Percentiles rank a stretch among this genome's conserved stretches.
Evolutionary conservation across 2,113 vertebrate species (phyloP).

Genomic region (Nothobranchius kuhntae): DNA sequence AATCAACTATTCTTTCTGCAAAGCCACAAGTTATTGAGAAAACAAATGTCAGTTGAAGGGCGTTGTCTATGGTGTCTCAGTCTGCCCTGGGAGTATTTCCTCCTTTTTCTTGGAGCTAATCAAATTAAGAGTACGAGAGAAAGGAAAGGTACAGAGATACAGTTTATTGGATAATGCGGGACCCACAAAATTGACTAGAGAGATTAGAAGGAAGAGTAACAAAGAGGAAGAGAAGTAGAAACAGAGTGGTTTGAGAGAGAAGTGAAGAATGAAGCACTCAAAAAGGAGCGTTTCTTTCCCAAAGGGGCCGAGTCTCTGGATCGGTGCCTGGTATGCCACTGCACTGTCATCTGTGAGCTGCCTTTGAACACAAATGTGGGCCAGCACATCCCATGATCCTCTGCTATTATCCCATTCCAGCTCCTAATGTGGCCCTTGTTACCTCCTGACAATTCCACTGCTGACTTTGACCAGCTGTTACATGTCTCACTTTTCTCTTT

Average conservation of each 20-base stretch:
- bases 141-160: conserved; percentile 38
- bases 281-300: conserved; percentile 36
- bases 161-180: conserved; percentile 51
- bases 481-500: conserved; percentile 7
- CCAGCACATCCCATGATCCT: conserved; percentile 59
- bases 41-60: conserved; percentile 78
- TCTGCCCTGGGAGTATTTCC: conserved; percentile 58
- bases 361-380: conserved; percentile 53
- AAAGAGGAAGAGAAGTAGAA: conserved; percentile 41
- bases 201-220: conserved; percentile 39
- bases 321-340: conserved; percentile 46
- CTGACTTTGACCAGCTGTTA: conserved; percentile 3
- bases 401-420: conserved; percentile 34
- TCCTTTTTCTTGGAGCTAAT: conserved; percentile 63
- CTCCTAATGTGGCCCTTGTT: conserved; percentile 39
- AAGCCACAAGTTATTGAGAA: conserved; percentile 72
- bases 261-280: conserved; percentile 3
- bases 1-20: conserved; percentile 60
- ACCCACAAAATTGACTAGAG: conserved; percentile 26
- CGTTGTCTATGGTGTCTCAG: conserved; percentile 65
- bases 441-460: conserved; percentile 8
- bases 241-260: conserved; percentile 38
- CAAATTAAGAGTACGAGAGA: conserved; percentile 66
- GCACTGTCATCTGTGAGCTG: conserved; percentile 61
- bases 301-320: conserved; percentile 53